phyloP scores from a whole-genome alignment of 1,140 invertebrate species.

The Bombus impatiens region DNA sequence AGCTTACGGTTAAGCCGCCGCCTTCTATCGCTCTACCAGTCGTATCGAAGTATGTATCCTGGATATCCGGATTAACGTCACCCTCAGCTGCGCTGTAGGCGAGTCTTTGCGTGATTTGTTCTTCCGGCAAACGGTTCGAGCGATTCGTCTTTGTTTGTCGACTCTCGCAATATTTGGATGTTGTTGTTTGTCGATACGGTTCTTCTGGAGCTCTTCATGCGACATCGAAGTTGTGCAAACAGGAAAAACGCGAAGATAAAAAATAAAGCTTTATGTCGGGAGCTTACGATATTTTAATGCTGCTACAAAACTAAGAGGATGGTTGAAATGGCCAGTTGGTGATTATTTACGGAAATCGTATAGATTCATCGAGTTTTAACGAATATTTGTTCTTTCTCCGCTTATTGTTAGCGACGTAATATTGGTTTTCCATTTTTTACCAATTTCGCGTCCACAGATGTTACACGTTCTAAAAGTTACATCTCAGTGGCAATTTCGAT shows the following conservation, averaged over 20 bases:
- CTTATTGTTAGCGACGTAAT: not conserved
- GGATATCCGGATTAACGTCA: slow-evolving; percentile 52
- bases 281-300: not conserved
- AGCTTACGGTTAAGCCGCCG: slow-evolving; percentile 44
- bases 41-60: slow-evolving; percentile 32
- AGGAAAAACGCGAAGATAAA: not conserved
- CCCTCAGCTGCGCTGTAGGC: not conserved
- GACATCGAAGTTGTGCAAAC: not conserved
- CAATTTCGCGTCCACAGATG: not conserved
- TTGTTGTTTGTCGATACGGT: not conserved
- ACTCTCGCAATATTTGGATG: slow-evolving; percentile 18
- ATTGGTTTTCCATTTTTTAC: not conserved
- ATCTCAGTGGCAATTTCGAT: not conserved
- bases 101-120: slow-evolving; percentile 44
- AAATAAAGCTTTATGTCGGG: not conserved
- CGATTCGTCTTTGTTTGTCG: slow-evolving; percentile 15
- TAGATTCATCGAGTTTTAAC: not conserved
- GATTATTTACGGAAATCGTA: not conserved
- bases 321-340: too few species aligned
- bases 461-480: not conserved
- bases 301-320: too few species aligned
- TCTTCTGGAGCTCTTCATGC: not conserved
- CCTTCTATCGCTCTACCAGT: slow-evolving; percentile 14
- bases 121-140: slow-evolving; percentile 3
- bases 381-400: not conserved